A percentile compares a stretch with the other conserved stretches of the same genome.
Evolutionary conservation across 37 sponge, comb jelly and placozoan species (phyloP).

Genomic region (Tethya wilhelma): DNA sequence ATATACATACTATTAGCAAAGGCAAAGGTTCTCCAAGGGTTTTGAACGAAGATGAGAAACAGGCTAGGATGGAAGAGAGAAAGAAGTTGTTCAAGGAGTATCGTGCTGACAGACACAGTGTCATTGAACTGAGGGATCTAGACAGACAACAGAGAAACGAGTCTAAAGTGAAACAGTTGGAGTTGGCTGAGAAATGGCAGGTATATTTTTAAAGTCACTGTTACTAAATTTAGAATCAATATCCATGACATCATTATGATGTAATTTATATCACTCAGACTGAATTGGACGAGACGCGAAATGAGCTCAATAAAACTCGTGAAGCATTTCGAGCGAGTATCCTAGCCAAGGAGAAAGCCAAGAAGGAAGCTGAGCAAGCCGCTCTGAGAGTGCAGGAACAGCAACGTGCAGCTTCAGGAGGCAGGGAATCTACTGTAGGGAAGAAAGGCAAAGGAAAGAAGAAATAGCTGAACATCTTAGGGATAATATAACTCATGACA

Average conservation of each 20-base stretch:
- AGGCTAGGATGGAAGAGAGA: slow-evolving; percentile 21
- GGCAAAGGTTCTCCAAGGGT: slow-evolving; percentile 2
- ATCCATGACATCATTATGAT: not conserved
- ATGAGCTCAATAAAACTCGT: slow-evolving; percentile 34
- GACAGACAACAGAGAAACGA: slow-evolving; percentile 58
- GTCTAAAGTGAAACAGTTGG: slow-evolving; percentile 47
- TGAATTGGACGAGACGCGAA: slow-evolving; percentile 40
- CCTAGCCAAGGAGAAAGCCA: slow-evolving; percentile 25
- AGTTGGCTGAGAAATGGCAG: slow-evolving; percentile 65
- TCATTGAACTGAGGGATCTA: slow-evolving; percentile 41
- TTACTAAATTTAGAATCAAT: no score
- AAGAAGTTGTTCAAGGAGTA: slow-evolving; percentile 37
- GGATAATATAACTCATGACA: no score
- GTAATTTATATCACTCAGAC: not conserved
- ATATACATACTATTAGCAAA: slow-evolving; percentile 1
- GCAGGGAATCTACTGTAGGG: slow-evolving; percentile 40
- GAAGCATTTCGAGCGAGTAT: slow-evolving; percentile 40
- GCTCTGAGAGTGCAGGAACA: not conserved
- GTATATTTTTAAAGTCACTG: no score
- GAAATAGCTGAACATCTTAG: no score
- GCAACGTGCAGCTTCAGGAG: slow-evolving; percentile 14
- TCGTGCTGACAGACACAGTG: slow-evolving; percentile 14
- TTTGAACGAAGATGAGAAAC: slow-evolving; percentile 44
- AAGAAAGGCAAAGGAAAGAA: slow-evolving; percentile 37
- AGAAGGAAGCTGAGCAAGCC: slow-evolving; percentile 26